Conservation (phyloP, 2,797 vertebrate species). For the Argentina silus region DNA sequence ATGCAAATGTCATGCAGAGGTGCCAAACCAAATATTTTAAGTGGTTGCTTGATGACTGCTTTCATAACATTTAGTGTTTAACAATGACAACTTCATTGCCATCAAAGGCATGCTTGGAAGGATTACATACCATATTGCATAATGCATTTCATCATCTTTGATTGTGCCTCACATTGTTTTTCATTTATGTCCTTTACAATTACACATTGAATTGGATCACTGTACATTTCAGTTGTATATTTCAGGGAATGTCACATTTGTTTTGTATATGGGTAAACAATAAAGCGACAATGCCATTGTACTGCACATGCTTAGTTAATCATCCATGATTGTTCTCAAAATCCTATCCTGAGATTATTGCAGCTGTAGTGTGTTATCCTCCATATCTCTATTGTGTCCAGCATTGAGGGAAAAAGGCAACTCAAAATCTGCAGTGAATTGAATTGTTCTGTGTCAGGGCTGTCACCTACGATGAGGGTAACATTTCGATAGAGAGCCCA, state of each 20-base stretch:
- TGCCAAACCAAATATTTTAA: constrained; percentile 65
- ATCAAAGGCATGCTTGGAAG: constrained; percentile 55
- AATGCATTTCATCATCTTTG: constrained; percentile 45
- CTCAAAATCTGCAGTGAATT: neutral
- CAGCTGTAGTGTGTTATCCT: neutral
- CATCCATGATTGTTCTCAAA: constrained; percentile 28
- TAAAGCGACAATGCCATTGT: constrained; percentile 56
- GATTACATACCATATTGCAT: constrained; percentile 48
- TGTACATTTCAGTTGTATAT: constrained; percentile 38
- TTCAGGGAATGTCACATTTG: constrained; percentile 29
- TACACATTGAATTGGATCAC: constrained; percentile 58
- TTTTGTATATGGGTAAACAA: constrained; percentile 59
- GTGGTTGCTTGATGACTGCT: constrained; percentile 41
- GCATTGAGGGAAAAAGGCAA: neutral
- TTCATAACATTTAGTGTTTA: constrained; percentile 51
- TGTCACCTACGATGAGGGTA: neutral
- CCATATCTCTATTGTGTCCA: constrained; percentile 1
- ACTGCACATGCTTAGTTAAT: constrained; percentile 46
- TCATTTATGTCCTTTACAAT: constrained; percentile 47
- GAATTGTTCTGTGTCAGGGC: neutral
- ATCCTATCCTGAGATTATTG: constrained; percentile 35
- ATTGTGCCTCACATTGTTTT: constrained; percentile 47
- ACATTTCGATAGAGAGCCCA: neutral
- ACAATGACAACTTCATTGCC: constrained; percentile 51
- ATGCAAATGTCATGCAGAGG: constrained; percentile 58